Evolutionary conservation across 2,888 invertebrate genomes (phyloP), one percentile per base, ranked within the genome.

Genomic region (Cryptosula pallasiana): DNA sequence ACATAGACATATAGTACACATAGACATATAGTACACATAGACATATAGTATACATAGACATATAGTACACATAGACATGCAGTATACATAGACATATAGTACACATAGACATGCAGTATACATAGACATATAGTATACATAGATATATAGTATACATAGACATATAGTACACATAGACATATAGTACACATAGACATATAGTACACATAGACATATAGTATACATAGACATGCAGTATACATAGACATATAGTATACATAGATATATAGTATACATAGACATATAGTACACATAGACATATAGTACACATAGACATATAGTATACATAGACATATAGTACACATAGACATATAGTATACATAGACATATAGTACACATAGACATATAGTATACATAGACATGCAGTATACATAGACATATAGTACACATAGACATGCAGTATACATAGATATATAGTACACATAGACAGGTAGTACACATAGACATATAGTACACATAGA

Each of bases 371-470:
- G 79, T 92, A 79, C 81, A 57, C 57, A 57, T 9, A 57, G 5
- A 57, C 23, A 57, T 45, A 45, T 45, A 45, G 45, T 45, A 45
- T 20, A 45, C 5, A 45, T 20, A 45, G 45, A 13, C 45, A 45
- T n/a, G n/a, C n/a, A n/a, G 79, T 92, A 79, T 81, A 57, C 57
- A 57, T 9, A 57, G 5, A 57, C 23, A 57, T 45, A 45, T 45
- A 45, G 45, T 45, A 45, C 45, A 45, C 5, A 45, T 20, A 45
- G 45, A 13, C 45, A 45, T n/a, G n/a, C n/a, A n/a, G 79, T 92
- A 79, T 81, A 57, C 57, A 57, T 9, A 57, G 5, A 57, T 5
- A 57, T 45, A 45, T 45, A 45, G 45, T 45, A 45, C 45, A 45
- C 5, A 45, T 20, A 45, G 45, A 13, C 45, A 45, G n/a, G n/a